Conservation (phyloP, 2,797 vertebrate genomes). For the Coccyzus lansbergi region DNA sequence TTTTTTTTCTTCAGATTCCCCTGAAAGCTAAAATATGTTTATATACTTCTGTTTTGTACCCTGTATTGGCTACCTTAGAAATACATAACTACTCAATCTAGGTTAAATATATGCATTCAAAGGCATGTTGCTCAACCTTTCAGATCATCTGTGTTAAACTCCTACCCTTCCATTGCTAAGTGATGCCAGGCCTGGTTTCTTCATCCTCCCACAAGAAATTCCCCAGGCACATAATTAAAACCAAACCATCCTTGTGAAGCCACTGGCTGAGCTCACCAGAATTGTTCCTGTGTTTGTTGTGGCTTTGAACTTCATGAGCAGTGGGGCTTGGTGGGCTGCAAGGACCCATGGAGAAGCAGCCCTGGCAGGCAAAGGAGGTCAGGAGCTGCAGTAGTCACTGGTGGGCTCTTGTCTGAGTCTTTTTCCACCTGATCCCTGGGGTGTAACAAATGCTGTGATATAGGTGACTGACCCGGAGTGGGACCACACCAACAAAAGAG, state of each 20-base stretch:
- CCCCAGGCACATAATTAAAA: conserved; percentile 33
- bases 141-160: conserved; percentile 6
- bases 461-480: background rate
- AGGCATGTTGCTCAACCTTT: conserved; percentile 9
- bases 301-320: background rate
- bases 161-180: background rate
- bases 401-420: background rate
- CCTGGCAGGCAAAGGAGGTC: background rate
- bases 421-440: background rate
- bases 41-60: background rate
- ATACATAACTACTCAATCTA: background rate
- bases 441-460: background rate
- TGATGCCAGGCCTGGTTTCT: conserved; percentile 17
- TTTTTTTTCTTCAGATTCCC: background rate
- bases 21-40: background rate
- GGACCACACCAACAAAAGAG: background rate
- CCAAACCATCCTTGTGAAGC: background rate
- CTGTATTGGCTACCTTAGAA: background rate
- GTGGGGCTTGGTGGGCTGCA: background rate
- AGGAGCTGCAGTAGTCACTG: background rate
- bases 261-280: background rate
- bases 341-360: background rate
- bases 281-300: background rate
- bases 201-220: conserved; percentile 36
- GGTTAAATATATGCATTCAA: background rate